phyloP scores from a whole-genome alignment of 1,140 invertebrate genomes.

The Eurytemora carolleeae region DNA sequence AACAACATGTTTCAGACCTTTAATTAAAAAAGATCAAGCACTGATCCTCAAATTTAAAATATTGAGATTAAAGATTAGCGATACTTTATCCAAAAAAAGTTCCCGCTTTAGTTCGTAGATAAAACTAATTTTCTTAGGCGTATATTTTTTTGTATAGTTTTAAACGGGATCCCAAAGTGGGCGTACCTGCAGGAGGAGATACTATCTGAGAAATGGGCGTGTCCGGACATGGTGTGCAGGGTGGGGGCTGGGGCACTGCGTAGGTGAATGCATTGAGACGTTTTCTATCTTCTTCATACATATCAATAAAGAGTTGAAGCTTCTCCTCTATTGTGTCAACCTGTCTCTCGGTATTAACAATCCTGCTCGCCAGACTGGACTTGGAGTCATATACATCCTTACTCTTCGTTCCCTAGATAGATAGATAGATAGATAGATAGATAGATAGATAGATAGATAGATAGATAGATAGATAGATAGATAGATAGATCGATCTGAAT shows the following conservation, averaged over 20 bases:
- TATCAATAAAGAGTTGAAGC: conserved; percentile 72
- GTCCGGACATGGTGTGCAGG: conserved; percentile 14
- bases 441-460: not conserved
- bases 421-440: not conserved
- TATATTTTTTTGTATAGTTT: too few relatives aligned
- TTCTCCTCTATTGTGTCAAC: conserved; percentile 83
- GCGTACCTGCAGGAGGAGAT: not conserved
- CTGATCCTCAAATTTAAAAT: too few relatives aligned
- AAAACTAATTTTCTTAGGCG: too few relatives aligned
- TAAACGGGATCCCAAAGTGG: too few relatives aligned
- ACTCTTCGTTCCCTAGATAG: conserved; percentile 57
- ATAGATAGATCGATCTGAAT: not conserved
- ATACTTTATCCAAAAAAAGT: too few relatives aligned
- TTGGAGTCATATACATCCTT: conserved; percentile 86
- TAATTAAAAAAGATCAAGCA: too few relatives aligned
- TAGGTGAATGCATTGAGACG: conserved; percentile 32
- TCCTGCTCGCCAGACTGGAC: conserved; percentile 68
- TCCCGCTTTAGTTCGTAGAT: too few relatives aligned
- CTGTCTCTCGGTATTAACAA: conserved; percentile 86
- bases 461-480: not conserved
- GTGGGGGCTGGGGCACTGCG: conserved; percentile 19
- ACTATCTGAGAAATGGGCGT: conserved; percentile 9
- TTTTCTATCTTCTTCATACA: conserved; percentile 73
- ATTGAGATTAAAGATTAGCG: too few relatives aligned
- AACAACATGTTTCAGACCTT: too few relatives aligned